A percentile compares a stretch with the other conserved stretches of the same genome.
Conservation (phyloP, 2,888 invertebrate species). For the Ecdyonurus torrentis region DNA sequence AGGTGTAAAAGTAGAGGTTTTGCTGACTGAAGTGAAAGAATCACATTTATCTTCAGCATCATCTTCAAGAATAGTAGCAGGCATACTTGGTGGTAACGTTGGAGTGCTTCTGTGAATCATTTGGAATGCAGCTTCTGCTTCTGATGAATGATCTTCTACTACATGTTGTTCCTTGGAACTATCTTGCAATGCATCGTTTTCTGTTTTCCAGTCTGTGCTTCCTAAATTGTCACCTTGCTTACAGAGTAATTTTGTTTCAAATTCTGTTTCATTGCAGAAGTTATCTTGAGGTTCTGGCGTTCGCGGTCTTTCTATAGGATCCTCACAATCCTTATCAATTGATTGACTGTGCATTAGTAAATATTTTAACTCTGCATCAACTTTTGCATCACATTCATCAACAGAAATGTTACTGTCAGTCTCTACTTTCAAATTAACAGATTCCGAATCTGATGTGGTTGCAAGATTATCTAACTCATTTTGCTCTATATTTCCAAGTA, state of each 20-base stretch:
- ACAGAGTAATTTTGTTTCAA: too few species aligned
- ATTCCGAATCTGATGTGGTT: too few species aligned
- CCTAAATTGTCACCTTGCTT: too few species aligned
- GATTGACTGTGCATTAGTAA: conserved; percentile 24
- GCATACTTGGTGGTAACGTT: conserved; percentile 28
- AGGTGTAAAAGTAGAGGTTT: too few species aligned
- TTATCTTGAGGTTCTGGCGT: conserved; percentile 30
- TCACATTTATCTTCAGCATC: conserved; percentile 32
- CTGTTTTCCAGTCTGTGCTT: conserved; percentile 24
- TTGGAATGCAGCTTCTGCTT: conserved; percentile 32
- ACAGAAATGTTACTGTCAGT: too few species aligned
- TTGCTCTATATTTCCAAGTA: too few species aligned
- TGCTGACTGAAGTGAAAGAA: neutral
- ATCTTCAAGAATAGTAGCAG: conserved; percentile 30
- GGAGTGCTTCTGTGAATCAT: conserved; percentile 31
- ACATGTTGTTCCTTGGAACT: too few species aligned
- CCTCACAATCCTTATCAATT: conserved; percentile 22
- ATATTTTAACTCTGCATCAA: conserved; percentile 27
- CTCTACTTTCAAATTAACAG: too few species aligned
- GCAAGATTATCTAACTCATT: too few species aligned
- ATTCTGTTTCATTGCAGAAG: conserved; percentile 24
- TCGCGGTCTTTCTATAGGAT: conserved; percentile 34
- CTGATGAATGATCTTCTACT: conserved; percentile 26
- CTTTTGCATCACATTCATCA: conserved; percentile 26
- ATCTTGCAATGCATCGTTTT: conserved; percentile 24